Conservation (phyloP, 2,888 invertebrate genomes). For the Congeria kusceri region DNA sequence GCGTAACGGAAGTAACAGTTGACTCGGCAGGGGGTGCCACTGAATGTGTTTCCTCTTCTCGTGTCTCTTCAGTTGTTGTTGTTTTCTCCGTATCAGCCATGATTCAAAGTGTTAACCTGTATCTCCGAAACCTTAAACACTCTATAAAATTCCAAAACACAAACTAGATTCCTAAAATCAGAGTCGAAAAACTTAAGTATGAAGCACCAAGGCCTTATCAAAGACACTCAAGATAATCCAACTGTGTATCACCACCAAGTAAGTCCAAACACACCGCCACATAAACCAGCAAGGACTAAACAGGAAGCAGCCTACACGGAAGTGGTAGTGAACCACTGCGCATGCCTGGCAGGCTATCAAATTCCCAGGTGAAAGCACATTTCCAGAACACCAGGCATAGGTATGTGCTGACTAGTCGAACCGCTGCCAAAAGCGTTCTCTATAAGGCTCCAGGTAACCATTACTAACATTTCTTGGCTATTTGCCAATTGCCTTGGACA, state of each 20-base stretch:
- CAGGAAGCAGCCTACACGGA: not conserved
- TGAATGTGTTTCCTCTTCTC: constrained; percentile 41
- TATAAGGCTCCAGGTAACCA: constrained; percentile 25
- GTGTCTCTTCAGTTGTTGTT: constrained; percentile 13
- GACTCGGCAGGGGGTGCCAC: constrained; percentile 57
- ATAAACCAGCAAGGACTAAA: constrained; percentile 31
- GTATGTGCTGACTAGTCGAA: constrained; percentile 30
- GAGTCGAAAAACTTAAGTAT: not conserved
- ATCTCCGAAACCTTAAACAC: not conserved
- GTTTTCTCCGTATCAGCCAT: constrained; percentile 52
- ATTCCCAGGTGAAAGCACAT: not conserved
- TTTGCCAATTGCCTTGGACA: constrained; percentile 19
- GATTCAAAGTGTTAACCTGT: constrained; percentile 14
- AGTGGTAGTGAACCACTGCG: not conserved
- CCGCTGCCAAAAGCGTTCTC: constrained; percentile 18
- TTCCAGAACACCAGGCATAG: constrained; percentile 9
- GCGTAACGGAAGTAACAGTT: constrained; percentile 62
- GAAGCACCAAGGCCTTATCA: not conserved
- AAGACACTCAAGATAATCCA: too few relatives aligned
- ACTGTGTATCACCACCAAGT: not conserved
- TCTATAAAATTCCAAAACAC: constrained; percentile 12
- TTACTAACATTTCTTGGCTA: constrained; percentile 18
- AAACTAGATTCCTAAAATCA: not conserved
- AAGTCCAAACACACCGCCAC: constrained; percentile 14
- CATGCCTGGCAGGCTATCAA: not conserved